Evolutionary conservation across 1,140 invertebrate species (phyloP).

Genomic region (Leptonema lineaticorne): DNA sequence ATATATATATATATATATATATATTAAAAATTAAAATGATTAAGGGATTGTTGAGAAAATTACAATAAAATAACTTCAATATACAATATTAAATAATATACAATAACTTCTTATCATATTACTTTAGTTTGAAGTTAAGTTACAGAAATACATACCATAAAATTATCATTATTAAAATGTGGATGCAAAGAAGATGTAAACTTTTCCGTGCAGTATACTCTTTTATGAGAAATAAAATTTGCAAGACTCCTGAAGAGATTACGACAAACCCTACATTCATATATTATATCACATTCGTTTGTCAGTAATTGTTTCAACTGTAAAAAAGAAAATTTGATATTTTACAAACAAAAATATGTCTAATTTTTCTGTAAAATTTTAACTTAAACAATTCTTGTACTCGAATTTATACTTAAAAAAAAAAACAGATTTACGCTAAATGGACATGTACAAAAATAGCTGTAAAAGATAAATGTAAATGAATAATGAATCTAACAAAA

Average conservation of each 20-base stretch:
- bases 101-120: neutral
- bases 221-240: conserved; percentile 83
- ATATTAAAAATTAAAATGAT: no score
- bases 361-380: no score
- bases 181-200: conserved; percentile 53
- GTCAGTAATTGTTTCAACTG: conserved; percentile 70
- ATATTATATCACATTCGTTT: conserved; percentile 80
- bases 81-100: neutral
- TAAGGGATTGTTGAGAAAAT: no score
- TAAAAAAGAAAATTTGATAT: conserved; percentile 41
- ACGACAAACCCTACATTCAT: conserved; percentile 82
- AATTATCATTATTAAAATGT: conserved; percentile 51
- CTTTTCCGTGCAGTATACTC: conserved; percentile 69
- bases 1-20: no score
- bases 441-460: no score
- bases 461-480: no score
- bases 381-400: no score
- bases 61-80: neutral
- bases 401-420: no score
- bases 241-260: conserved; percentile 79
- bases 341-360: no score
- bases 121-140: neutral
- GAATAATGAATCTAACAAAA: no score
- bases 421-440: no score
- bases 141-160: conserved; percentile 56